Base-by-base conservation (phyloP, 2,888 invertebrate genomes). In the Drosophila limbata region DNA sequence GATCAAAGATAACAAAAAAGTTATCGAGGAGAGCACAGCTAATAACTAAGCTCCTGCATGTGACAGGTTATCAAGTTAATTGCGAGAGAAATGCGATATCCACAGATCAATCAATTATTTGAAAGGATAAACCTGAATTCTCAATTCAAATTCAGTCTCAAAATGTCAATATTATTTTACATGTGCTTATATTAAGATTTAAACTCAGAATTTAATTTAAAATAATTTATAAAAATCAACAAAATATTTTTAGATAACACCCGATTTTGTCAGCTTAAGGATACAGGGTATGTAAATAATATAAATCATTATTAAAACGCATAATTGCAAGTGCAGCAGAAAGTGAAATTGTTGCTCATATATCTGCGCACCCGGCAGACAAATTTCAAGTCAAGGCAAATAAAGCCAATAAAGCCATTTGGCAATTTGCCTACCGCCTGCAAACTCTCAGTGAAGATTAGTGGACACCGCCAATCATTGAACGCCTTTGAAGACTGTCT, bases 291-390 rank as follows among this genome's bases (percentile, higher is more conserved):
- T 57, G 40, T 9, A 21, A 37, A n/a, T 21, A 50, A 69, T 64
- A 63, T 48, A 50, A 59, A 55, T 39, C 57, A 53, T 45, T 51
- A 56, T 56, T 40, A 52, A 64, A 45, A 21, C 48, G 47, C n/a
- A 52, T 57, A 37, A 48, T 69, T 69, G 61, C 31, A 52, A 48
- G 55, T 53, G 44, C 72, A 72, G 35, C 76, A 13, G 78, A 84
- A 84, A 84, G 83, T 80, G 83, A 84, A 84, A 88, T 79, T 85
- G 83, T 72, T 73, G 70, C 59, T 67, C 64, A 70, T 73, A 70
- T 66, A 78, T 69, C 37, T 55, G 40, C 48, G 55, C 79, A 67
- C 15, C 33, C 35, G 28, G 35, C 25, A 64, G 42, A 47, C 42
- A 65, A 67, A 60, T 63, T 64, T 52, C 15, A 25, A 53, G 28